Percentiles rank a stretch among this genome's conserved stretches.
Conservation (phyloP, 2,888 invertebrate genomes). For the Scaptomyza caliginosa region DNA sequence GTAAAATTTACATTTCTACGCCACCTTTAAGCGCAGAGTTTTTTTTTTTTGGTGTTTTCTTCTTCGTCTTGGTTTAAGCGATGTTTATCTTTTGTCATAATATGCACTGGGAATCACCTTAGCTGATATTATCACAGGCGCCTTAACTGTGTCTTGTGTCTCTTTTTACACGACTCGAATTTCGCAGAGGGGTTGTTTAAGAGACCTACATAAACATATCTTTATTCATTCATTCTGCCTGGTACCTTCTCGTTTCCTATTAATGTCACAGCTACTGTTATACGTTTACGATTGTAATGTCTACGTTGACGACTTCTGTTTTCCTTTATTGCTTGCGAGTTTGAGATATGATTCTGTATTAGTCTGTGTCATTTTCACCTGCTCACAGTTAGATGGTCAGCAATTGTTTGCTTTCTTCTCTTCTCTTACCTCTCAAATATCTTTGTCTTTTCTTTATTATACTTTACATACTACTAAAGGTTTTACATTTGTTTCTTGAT, state of each 20-base stretch:
- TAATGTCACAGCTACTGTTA: constrained; percentile 52
- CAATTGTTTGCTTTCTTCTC: constrained; percentile 57
- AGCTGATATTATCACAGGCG: constrained; percentile 69
- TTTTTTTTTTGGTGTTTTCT: constrained; percentile 28
- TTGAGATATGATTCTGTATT: constrained; percentile 5
- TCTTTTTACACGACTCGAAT: constrained; percentile 44
- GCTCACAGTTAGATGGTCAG: constrained; percentile 57
- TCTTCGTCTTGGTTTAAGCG: constrained; percentile 56
- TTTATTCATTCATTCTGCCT: constrained; percentile 14
- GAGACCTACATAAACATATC: constrained; percentile 15
- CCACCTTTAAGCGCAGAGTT: constrained; percentile 56
- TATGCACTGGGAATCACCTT: constrained; percentile 80
- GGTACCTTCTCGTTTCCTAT: constrained; percentile 3
- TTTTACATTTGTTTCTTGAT: constrained; percentile 13
- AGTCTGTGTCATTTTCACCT: constrained; percentile 22
- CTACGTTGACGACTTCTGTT: constrained; percentile 42
- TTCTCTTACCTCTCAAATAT: constrained; percentile 10
- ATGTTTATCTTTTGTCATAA: constrained; percentile 80
- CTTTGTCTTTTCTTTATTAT: background rate
- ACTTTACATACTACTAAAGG: constrained; percentile 17
- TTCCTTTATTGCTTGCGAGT: constrained; percentile 19
- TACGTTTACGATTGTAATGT: constrained; percentile 44
- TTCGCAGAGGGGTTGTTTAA: constrained; percentile 27
- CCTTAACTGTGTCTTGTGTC: constrained; percentile 38
- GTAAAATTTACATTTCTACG: constrained; percentile 68